phyloP scores from a whole-genome alignment of 1,140 invertebrate genomes.

The Aphelenchoides avenae region DNA sequence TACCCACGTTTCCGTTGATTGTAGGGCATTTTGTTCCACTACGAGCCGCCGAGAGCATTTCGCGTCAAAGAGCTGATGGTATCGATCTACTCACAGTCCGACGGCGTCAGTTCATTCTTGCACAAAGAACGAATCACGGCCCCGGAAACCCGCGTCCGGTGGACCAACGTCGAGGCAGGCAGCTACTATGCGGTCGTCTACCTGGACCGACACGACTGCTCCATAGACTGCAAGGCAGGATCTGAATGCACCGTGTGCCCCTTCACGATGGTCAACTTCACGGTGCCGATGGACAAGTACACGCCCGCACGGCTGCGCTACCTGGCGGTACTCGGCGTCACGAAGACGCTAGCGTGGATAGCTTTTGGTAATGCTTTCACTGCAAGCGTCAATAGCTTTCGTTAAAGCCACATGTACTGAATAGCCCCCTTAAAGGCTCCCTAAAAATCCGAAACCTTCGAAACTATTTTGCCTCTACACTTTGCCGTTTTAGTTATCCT shows the following conservation, averaged over 20 bases:
- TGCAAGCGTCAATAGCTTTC: no score
- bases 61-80: no score
- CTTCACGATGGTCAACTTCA: conserved; percentile 46
- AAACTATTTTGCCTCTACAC: no score
- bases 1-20: no score
- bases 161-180: conserved; percentile 29
- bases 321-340: conserved; percentile 11
- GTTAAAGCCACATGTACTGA: no score
- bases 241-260: conserved; percentile 25
- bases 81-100: no score
- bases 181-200: conserved; percentile 35
- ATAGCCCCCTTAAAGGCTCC: no score
- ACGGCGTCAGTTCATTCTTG: neutral
- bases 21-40: conserved; percentile 35
- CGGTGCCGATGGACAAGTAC: conserved; percentile 26
- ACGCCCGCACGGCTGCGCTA: conserved; percentile 25
- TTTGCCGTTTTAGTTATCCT: conserved; percentile 22
- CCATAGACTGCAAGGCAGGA: conserved; percentile 23
- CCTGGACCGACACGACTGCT: conserved; percentile 40
- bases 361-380: no score
- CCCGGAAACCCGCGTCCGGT: conserved; percentile 19
- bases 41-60: conserved; percentile 5
- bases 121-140: conserved; percentile 6
- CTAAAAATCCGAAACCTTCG: no score
- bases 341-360: no score